A percentile compares a stretch with the other conserved stretches of the same genome.
Evolutionary conservation across 2,797 vertebrate species (phyloP).

Genomic region (Macrochelys suwanniensis): DNA sequence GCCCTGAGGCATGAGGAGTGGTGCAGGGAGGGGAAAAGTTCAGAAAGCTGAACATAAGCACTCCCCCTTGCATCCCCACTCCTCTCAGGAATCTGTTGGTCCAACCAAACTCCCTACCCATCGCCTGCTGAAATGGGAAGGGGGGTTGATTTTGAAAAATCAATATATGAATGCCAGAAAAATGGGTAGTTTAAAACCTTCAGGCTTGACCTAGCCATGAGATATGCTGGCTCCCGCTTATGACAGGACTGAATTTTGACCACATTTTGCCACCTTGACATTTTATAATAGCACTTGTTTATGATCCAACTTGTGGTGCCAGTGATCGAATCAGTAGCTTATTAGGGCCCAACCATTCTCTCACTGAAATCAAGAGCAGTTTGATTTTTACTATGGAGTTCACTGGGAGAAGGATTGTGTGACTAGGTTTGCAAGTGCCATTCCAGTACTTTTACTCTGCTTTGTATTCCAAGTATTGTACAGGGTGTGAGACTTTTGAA

Average conservation of each 20-base stretch:
- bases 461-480: not conserved
- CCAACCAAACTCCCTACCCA: not conserved
- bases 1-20: not conserved
- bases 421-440: not conserved
- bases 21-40: not conserved
- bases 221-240: not conserved
- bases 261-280: conserved; percentile 39
- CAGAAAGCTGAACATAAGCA: not conserved
- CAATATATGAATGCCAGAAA: not conserved
- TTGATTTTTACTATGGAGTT: conserved; percentile 12
- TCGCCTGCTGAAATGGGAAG: not conserved
- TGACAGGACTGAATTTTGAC: not conserved
- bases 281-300: not conserved
- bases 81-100: not conserved
- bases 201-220: conserved; percentile 43
- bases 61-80: not conserved
- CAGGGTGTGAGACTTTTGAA: not conserved
- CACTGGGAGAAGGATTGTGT: not conserved
- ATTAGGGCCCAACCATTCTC: not conserved
- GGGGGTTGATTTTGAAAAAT: not conserved
- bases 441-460: not conserved
- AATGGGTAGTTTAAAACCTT: conserved; percentile 33
- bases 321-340: not conserved
- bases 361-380: not conserved
- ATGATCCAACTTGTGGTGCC: not conserved